phyloP scores from a whole-genome alignment of 2,888 invertebrate species.

The Lithophane semibrunnea region DNA sequence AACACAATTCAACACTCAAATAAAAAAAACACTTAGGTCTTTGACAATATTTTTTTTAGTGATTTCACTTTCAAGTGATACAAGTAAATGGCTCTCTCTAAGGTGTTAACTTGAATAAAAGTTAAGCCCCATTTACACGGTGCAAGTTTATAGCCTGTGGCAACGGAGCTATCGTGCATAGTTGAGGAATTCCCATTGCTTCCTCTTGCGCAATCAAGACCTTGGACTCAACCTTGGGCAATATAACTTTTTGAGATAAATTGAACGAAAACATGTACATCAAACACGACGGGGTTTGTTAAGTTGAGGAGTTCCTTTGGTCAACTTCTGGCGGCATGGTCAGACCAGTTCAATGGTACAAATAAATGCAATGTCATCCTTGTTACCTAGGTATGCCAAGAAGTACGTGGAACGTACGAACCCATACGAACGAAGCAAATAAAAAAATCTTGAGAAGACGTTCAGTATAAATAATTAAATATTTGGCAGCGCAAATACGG shows the following conservation, averaged over 20 bases:
- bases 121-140: neutral
- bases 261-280: neutral
- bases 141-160: neutral
- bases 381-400: neutral
- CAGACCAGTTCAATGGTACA: neutral
- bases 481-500: neutral
- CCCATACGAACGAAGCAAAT: neutral
- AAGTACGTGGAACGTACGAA: neutral
- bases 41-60: slow-evolving; percentile 6
- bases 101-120: slow-evolving; percentile 4
- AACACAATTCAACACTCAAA: slow-evolving; percentile 23
- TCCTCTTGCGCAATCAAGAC: neutral
- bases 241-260: neutral
- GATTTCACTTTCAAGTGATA: slow-evolving; percentile 4
- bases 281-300: neutral
- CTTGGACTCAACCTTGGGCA: neutral
- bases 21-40: neutral
- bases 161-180: neutral
- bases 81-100: neutral
- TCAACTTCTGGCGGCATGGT: neutral
- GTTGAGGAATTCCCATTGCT: neutral
- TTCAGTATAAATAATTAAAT: no score
- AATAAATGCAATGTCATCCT: neutral
- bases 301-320: neutral
- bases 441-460: no score